Conservation (phyloP, 2,113 vertebrate species). For the Centropus unirufus region DNA sequence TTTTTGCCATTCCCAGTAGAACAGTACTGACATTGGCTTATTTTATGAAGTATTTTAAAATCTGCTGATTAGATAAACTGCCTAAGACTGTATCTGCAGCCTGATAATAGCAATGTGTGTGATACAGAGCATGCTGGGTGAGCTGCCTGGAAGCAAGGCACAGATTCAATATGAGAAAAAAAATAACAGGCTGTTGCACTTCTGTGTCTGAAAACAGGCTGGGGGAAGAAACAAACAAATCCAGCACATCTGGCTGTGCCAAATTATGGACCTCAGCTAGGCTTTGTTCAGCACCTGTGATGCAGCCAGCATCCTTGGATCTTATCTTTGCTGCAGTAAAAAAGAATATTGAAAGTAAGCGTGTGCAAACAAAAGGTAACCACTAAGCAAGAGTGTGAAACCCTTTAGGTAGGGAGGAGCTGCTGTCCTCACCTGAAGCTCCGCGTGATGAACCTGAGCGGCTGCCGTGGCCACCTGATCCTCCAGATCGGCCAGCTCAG, state of each 20-base stretch:
- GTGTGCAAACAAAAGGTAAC: background rate
- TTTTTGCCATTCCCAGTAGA: background rate
- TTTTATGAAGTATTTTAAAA: background rate
- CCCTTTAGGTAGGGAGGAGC: background rate
- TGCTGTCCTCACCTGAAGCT: conserved; percentile 85
- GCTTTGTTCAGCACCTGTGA: background rate
- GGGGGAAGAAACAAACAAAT: background rate
- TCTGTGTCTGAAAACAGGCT: background rate
- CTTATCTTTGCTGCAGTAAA: accelerated
- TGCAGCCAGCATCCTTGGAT: background rate
- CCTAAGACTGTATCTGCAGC: background rate
- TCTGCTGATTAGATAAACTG: background rate
- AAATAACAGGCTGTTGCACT: background rate
- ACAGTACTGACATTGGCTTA: background rate
- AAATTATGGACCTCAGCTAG: background rate
- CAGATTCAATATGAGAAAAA: background rate
- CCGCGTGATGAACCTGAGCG: conserved; percentile 93
- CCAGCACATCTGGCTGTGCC: background rate
- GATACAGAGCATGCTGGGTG: accelerated
- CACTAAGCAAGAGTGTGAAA: background rate
- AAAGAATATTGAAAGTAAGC: background rate
- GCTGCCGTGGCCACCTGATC: conserved; percentile 95
- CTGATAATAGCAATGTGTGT: accelerated
- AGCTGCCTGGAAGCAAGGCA: background rate
- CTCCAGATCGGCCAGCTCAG: conserved; percentile 88